Base-by-base conservation (phyloP, 2,113 vertebrate species). In the Equus quagga region DNA sequence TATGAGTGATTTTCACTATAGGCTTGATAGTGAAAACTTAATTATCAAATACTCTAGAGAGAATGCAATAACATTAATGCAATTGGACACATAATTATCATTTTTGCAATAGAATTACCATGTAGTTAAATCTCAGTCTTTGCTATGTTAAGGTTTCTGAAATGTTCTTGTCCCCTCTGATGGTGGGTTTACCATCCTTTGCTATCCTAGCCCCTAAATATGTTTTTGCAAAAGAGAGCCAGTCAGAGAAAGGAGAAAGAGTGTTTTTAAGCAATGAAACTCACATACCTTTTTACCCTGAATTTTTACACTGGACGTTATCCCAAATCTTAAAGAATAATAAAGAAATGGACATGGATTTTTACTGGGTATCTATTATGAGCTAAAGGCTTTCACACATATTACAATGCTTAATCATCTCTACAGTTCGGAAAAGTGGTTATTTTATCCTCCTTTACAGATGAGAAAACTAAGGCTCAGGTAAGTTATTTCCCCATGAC, bases 81-180 rank as follows among this genome's bases (percentile, higher is more conserved):
- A 91, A 92, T 81, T 94, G 97, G 90, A 95, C 94, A 96, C 31
- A 17, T 93, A 96, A 98, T 95, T 97, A 96, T 97, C 72, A 88
- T 97, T 97, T 96, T 97, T 95, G 87, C 95, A 92, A 92, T 89
- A 97, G 67, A 91, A 88, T 85, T 85, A 82, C 49, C 62, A 73
- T 83, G 62, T 89, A 76, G 67, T 94, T 93, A 95, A 49, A 91
- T 62, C 54, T 92, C 49, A 81, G 56, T 64, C 49, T 33, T 94
- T 89, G 64, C 67, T 64, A 41, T 67, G 69, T 86, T 94, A 67
- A 92, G 67, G 12, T 93, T 91, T 92, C 76, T 83, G 79, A 91
- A 85, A 90, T 91, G 49, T 79, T 78, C 78, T 70, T 79, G 23
- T 79, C 14, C 11, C 3, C 8, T 54, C 0, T 78, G n/a, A 83